Conservation (phyloP, 2,888 invertebrate species). For the Agonopterix alstromeriana region DNA sequence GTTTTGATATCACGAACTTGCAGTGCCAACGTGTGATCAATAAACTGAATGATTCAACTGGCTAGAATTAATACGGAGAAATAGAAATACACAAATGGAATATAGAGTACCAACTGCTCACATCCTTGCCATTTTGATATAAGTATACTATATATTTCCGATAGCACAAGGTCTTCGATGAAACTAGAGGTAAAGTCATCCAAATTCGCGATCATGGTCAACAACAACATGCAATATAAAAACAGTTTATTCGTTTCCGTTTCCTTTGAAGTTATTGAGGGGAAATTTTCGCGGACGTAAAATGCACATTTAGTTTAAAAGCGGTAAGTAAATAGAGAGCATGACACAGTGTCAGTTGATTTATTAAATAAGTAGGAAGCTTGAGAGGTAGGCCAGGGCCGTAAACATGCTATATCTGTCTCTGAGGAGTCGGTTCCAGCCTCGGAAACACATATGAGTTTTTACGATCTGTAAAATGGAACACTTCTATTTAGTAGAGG, state of each 20-base stretch:
- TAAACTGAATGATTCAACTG: neutral
- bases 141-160: no score
- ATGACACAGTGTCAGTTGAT: slow-evolving; percentile 3
- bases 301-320: neutral
- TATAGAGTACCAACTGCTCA: no score
- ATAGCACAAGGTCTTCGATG: no score
- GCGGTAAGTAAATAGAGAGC: neutral
- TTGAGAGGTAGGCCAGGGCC: slow-evolving; percentile 8
- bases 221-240: no score
- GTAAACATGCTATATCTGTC: slow-evolving; percentile 4
- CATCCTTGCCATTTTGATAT: no score
- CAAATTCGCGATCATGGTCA: no score
- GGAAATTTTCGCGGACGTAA: no score
- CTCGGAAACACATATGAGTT: slow-evolving; percentile 5
- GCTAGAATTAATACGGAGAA: neutral
- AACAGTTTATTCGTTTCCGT: no score
- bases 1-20: slow-evolving; percentile 7
- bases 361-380: slow-evolving; percentile 7
- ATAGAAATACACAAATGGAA: neutral
- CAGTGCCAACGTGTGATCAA: neutral
- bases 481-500: neutral
- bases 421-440: neutral
- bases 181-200: no score
- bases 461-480: slow-evolving; percentile 7
- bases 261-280: no score